phyloP scores from a whole-genome alignment of 2,888 invertebrate species.

The Pelosia muscerda region DNA sequence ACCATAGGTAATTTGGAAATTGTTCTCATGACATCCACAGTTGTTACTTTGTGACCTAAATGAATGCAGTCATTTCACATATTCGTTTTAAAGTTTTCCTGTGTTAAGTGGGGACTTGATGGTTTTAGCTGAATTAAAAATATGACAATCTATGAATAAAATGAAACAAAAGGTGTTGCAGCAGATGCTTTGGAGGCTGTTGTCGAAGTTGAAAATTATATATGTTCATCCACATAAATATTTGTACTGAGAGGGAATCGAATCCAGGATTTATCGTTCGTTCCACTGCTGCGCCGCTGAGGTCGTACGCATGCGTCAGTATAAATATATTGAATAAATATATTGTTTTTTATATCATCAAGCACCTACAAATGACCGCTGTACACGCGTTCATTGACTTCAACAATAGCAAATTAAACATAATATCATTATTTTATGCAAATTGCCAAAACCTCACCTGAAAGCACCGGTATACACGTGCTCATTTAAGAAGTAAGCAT shows the following conservation, averaged over 20 bases:
- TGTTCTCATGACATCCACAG: too few species aligned
- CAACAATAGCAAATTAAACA: background rate
- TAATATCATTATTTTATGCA: background rate
- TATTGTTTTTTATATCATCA: background rate
- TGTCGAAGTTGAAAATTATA: too few species aligned
- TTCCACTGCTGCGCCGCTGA: too few species aligned
- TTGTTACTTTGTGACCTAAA: too few species aligned
- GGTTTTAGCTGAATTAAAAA: too few species aligned
- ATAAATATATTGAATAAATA: background rate
- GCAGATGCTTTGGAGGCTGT: too few species aligned
- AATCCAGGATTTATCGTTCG: too few species aligned
- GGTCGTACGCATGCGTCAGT: background rate
- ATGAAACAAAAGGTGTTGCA: too few species aligned
- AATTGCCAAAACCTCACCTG: background rate
- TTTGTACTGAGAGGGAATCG: too few species aligned
- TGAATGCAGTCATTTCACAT: too few species aligned
- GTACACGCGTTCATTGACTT: background rate
- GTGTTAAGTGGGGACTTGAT: background rate
- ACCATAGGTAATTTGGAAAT: too few species aligned
- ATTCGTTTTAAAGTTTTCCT: background rate
- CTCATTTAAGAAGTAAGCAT: background rate
- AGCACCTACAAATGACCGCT: background rate
- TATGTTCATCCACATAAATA: too few species aligned
- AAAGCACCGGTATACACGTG: background rate
- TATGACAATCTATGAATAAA: background rate